Percentiles rank a stretch among this genome's conserved stretches.
Conservation (phyloP, 2,797 vertebrate species). For the Enteromius paludinosus region DNA sequence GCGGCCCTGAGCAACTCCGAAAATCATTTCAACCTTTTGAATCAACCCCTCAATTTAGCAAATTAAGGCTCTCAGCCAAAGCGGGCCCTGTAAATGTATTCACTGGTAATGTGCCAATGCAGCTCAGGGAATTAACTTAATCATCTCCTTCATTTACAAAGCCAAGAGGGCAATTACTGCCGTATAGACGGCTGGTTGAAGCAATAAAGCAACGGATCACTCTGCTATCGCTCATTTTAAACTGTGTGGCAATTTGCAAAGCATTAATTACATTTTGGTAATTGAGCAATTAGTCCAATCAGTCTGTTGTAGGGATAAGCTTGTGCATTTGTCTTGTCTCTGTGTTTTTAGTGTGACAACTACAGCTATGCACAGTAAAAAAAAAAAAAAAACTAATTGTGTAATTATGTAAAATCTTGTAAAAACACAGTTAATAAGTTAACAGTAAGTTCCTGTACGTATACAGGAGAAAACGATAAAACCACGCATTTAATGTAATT, state of each 20-base stretch:
- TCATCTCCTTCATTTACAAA: slow-evolving; percentile 91
- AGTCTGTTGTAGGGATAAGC: background rate
- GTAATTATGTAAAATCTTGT: background rate
- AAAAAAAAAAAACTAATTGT: no score
- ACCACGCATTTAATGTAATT: no score
- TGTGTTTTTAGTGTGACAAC: slow-evolving; percentile 1
- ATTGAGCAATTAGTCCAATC: slow-evolving; percentile 30
- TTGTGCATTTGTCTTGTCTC: background rate
- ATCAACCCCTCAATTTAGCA: slow-evolving; percentile 83
- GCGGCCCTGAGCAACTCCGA: slow-evolving; percentile 63
- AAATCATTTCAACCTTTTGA: slow-evolving; percentile 72
- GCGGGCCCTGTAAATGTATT: slow-evolving; percentile 88
- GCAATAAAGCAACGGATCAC: slow-evolving; percentile 69
- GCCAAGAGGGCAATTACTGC: slow-evolving; percentile 86
- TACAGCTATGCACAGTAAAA: background rate
- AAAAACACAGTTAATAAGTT: no score
- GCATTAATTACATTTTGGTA: slow-evolving; percentile 76
- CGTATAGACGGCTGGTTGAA: slow-evolving; percentile 76
- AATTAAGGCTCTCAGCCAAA: slow-evolving; percentile 89
- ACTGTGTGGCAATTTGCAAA: slow-evolving; percentile 71
- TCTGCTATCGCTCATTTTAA: slow-evolving; percentile 71
- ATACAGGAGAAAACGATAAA: no score
- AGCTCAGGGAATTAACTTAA: slow-evolving; percentile 94
- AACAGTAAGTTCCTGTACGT: no score
- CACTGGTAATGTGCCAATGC: slow-evolving; percentile 88